phyloP scores from a whole-genome alignment of 2,888 invertebrate genomes.

The Hirudinaria manillensis region DNA sequence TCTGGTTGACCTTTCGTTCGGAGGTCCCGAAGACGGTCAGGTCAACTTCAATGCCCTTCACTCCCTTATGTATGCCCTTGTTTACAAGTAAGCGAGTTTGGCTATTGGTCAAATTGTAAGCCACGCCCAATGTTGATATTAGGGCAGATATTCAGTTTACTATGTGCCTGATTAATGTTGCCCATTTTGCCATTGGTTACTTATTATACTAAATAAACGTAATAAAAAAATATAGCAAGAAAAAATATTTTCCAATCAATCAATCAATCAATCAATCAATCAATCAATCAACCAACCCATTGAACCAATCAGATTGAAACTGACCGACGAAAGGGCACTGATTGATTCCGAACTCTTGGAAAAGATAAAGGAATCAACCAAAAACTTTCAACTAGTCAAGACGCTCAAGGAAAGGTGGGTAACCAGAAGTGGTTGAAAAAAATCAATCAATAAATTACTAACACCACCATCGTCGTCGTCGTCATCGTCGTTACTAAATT shows the following conservation, averaged over 20 bases:
- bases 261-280: too few species aligned
- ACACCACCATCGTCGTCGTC: not conserved
- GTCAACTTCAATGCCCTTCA: conserved; percentile 30
- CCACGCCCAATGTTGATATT: too few species aligned
- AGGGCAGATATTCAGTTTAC: too few species aligned
- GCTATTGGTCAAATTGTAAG: not conserved
- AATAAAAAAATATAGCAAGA: too few species aligned
- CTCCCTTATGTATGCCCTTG: conserved; percentile 24
- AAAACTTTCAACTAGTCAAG: conserved; percentile 22
- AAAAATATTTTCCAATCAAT: too few species aligned
- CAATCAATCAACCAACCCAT: not conserved
- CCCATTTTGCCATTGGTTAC: too few species aligned
- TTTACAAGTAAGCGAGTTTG: conserved; percentile 13
- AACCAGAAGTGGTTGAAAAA: not conserved
- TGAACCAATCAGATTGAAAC: conserved; percentile 12
- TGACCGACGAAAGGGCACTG: conserved; percentile 24
- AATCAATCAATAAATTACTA: not conserved
- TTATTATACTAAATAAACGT: too few species aligned
- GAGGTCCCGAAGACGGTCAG: conserved; percentile 29
- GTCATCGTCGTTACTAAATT: not conserved
- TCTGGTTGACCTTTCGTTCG: conserved; percentile 25
- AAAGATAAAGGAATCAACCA: conserved; percentile 16
- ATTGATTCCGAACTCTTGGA: conserved; percentile 22
- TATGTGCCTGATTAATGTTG: too few species aligned
- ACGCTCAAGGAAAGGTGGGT: conserved; percentile 25